Evolutionary conservation across 64 coral and sea anemone species (phyloP).

Genomic region (Stichodactyla helianthus): DNA sequence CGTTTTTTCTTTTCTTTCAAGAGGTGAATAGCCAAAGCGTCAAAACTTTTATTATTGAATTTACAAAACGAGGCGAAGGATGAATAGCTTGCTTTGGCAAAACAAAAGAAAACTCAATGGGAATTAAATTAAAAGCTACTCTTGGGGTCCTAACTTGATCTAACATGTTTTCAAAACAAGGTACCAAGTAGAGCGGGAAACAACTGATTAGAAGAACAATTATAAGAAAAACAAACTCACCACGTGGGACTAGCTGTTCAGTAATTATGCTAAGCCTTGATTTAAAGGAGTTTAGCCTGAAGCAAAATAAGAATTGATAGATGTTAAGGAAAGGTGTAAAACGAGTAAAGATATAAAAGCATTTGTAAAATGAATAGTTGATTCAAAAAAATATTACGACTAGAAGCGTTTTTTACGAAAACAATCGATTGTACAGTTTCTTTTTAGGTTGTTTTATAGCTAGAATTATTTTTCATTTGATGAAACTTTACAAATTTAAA

Average conservation of each 20-base stretch:
- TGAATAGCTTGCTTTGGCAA: neutral
- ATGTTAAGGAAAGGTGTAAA: neutral
- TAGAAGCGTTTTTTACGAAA: neutral
- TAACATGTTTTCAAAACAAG: neutral
- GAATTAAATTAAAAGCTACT: neutral
- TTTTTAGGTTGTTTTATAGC: neutral
- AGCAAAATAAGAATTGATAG: neutral
- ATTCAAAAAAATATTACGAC: neutral
- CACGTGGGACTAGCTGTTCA: neutral
- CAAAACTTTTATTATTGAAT: neutral
- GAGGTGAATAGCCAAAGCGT: neutral
- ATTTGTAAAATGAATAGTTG: neutral
- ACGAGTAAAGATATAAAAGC: neutral
- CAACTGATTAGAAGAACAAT: neutral
- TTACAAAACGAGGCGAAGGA: conserved; percentile 1
- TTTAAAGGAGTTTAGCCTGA: neutral
- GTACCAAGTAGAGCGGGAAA: neutral
- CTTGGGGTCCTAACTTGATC: neutral
- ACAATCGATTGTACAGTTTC: too few relatives aligned
- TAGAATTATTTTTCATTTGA: neutral
- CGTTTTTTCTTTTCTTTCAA: neutral
- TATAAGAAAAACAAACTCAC: neutral
- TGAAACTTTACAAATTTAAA: neutral
- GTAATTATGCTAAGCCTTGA: neutral
- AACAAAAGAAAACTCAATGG: neutral